Percentiles rank a stretch among this genome's conserved stretches.
Evolutionary conservation across 2,797 vertebrate species (phyloP).

Genomic region (Danio aesculapii): DNA sequence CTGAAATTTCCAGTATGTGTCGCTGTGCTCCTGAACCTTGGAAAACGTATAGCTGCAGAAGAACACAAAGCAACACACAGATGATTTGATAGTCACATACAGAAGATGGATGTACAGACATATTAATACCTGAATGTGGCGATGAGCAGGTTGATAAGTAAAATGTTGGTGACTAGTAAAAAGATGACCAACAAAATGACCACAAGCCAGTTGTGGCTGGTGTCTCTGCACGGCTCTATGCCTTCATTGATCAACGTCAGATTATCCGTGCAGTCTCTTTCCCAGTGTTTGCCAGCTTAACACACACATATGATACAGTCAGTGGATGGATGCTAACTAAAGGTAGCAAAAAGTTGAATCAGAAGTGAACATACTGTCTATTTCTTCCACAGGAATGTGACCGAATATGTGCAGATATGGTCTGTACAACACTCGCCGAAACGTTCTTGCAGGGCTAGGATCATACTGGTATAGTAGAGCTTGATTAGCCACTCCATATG

Average conservation of each 20-base stretch:
- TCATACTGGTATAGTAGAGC: conserved; percentile 85
- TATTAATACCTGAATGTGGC: conserved; percentile 89
- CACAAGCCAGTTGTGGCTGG: conserved; percentile 89
- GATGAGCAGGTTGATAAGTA: conserved; percentile 91
- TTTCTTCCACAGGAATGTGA: conserved; percentile 88
- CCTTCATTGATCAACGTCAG: conserved; percentile 72
- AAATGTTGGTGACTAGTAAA: conserved; percentile 90
- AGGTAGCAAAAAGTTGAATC: neutral
- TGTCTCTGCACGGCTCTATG: conserved; percentile 78
- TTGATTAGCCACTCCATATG: conserved; percentile 91
- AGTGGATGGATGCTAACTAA: neutral
- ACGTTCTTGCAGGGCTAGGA: conserved; percentile 75
- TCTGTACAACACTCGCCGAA: conserved; percentile 88
- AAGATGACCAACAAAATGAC: conserved; percentile 87
- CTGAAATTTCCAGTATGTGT: conserved; percentile 93
- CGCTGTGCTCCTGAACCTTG: conserved; percentile 89
- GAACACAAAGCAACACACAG: neutral
- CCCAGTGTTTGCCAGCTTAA: conserved; percentile 78
- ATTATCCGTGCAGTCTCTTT: conserved; percentile 77
- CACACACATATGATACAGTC: conserved; percentile 10
- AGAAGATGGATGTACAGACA: neutral
- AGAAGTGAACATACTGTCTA: conserved; percentile 80
- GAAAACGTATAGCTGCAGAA: conserved; percentile 85
- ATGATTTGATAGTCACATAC: neutral
- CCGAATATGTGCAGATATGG: conserved; percentile 93